Evolutionary conservation across 53 echinoderm and acorn worm genomes (phyloP), one percentile per base, ranked within the genome.

Genomic region (Echinometra lucunter): DNA sequence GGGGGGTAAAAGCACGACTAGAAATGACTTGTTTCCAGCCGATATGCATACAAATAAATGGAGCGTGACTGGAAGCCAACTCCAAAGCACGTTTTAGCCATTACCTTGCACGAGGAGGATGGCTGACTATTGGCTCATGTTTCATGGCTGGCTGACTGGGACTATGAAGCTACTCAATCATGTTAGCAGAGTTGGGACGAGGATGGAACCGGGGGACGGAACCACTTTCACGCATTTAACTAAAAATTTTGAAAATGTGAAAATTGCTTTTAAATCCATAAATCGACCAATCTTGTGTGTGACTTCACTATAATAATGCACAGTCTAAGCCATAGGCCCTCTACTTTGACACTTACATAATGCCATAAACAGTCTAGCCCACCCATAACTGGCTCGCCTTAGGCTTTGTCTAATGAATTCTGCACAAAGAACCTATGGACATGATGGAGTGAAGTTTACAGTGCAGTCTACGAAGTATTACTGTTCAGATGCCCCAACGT

Each of bases 11-110:
- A 88, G 88, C 28, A 88, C 28, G 32, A 55, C 15, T 55, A 25
- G 32, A 88, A 55, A 55, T 42, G 56, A 88, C 88, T 88, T 88
- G 49, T 88, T 88, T 56, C 56, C 7, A 56, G 49, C 34, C 56
- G 88, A 88, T 88, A 88, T 88, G 88, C 88, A 88, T 88, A 88
- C 88, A 88, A 88, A 88, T 88, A 55, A 88, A 88, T 88, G 88
- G 88, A 88, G 88, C 88, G 88, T 88, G 88, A 49, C 88, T 49
- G 55, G 5, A 55, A 88, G 34, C 88, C 88, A 1, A 56, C 28
- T 55, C 34, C 18, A 30, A 53, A 53, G 88, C 88, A 88, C 88
- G 88, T 49, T 32, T 55, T 32, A 2, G n/a, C 88, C 88, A 88
- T 88, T 88, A 88, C 88, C 56, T 13, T 12, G 17, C 88, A 32